Base-by-base conservation (phyloP, 2,113 vertebrate species). In the Lutjanus erythropterus region DNA sequence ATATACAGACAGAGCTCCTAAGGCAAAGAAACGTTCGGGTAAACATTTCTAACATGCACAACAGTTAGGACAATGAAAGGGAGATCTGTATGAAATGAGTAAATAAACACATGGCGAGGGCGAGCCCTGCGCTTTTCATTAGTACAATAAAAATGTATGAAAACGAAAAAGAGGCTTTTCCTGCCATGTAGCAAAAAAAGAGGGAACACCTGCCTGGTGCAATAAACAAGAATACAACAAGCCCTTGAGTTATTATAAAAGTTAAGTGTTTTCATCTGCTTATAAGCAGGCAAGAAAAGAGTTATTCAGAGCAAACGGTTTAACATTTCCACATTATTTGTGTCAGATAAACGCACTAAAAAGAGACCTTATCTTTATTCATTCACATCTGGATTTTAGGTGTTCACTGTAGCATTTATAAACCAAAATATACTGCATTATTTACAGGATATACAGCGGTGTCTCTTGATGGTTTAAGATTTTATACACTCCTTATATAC, bases 231-330 rank as follows among this genome's bases (percentile, higher is more conserved):
- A 85, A 93, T 37, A 73, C 55, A 83, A 82, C 82, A 84, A 88
- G 85, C 87, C 87, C 88, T 74, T 87, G 77, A 92, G 87, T 87
- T 85, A 85, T 91, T 67, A 78, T 77, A 66, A 90, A 92, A 89
- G 76, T 69, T 91, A 94, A 94, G 87, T 84, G 89, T 91, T 94
- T 93, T 92, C 81, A 91, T 92, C 84, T 94, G 89, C 81, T 90
- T 52, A 56, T 58, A 52, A 73, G 87, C 27, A 74, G 65, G 25
- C n/a, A 52, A 61, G 10, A 37, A 70, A 52, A 78, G 41, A 62
- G 60, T 58, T 70, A 66, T 59, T 78, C 44, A 33, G n/a, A 66
- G 35, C 41, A 76, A 83, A 60, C 25, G 25, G 15, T 53, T 78
- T 16, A 75, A 60, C 52, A 66, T 65, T 53, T 41, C n/a, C 8